Percentiles rank a stretch among this genome's conserved stretches.
Evolutionary conservation across 2,888 invertebrate species (phyloP).

Genomic region (Cephus rjabovi): DNA sequence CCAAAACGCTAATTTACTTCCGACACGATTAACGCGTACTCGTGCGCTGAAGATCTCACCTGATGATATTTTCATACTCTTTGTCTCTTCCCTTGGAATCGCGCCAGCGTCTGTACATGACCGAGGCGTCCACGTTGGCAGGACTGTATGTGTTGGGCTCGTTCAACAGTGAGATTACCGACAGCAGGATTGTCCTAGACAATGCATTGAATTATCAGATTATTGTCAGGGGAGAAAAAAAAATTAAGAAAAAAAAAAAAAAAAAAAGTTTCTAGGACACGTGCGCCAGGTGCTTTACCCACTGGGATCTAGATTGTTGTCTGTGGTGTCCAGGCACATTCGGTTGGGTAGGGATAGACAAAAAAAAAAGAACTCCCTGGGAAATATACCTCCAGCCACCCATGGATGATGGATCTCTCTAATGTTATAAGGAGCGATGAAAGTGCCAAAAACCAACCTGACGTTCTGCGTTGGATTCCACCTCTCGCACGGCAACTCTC

Average conservation of each 20-base stretch:
- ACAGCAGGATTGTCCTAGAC: slow-evolving; percentile 90
- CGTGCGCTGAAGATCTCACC: slow-evolving; percentile 69
- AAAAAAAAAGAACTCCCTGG: background rate
- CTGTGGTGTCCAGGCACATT: background rate
- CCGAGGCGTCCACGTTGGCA: slow-evolving; percentile 99
- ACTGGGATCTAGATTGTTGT: background rate
- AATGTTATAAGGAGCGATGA: background rate
- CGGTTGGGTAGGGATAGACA: background rate
- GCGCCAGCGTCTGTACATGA: slow-evolving; percentile 99
- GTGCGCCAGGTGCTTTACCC: background rate
- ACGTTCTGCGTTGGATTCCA: slow-evolving; percentile 99
- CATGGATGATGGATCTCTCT: background rate
- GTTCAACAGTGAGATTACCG: slow-evolving; percentile 97
- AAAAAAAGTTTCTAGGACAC: background rate
- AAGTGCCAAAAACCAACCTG: slow-evolving; percentile 65
- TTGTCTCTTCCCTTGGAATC: slow-evolving; percentile 98
- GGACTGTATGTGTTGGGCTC: slow-evolving; percentile 99
- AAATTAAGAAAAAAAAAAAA: background rate
- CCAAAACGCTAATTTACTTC: background rate
- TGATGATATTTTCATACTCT: slow-evolving; percentile 99
- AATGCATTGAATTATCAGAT: slow-evolving; percentile 14
- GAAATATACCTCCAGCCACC: background rate
- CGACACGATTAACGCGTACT: background rate
- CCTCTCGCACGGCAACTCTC: slow-evolving; percentile 98
- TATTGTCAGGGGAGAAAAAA: background rate